Conservation (phyloP, 2,113 vertebrate genomes). For the Esox niger region DNA sequence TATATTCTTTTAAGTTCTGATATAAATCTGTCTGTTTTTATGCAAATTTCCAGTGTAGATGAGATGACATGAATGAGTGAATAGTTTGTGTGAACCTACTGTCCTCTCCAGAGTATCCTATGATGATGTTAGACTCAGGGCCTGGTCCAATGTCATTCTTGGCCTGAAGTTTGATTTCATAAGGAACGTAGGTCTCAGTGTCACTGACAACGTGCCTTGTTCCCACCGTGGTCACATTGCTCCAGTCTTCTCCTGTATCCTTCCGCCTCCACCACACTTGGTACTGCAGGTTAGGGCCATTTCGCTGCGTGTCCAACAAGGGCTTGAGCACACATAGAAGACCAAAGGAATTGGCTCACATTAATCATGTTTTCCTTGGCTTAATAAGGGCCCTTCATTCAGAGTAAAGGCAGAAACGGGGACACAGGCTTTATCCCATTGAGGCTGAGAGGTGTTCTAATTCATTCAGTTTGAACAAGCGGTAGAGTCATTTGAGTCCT, state of each 20-base stretch:
- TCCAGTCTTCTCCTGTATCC: slow-evolving; percentile 80
- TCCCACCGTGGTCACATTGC: slow-evolving; percentile 72
- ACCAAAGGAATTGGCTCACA: too few relatives aligned
- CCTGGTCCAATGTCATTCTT: slow-evolving; percentile 87
- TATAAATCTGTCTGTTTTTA: too few relatives aligned
- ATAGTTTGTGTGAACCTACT: slow-evolving; percentile 74
- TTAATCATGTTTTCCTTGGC: not conserved
- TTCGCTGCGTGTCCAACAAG: slow-evolving; percentile 78
- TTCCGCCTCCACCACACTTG: slow-evolving; percentile 83
- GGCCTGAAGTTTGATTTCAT: slow-evolving; percentile 91
- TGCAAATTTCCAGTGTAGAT: too few relatives aligned
- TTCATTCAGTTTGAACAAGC: too few relatives aligned
- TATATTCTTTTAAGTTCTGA: too few relatives aligned
- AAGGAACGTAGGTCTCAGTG: slow-evolving; percentile 87
- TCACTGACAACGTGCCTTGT: slow-evolving; percentile 77
- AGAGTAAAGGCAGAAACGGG: too few relatives aligned
- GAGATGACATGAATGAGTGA: slow-evolving; percentile 1
- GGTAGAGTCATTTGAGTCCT: too few relatives aligned
- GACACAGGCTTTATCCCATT: too few relatives aligned
- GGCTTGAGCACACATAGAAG: slow-evolving; percentile 32
- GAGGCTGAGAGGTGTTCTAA: too few relatives aligned
- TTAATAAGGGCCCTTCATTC: too few relatives aligned
- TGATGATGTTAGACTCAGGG: slow-evolving; percentile 80
- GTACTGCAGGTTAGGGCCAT: slow-evolving; percentile 87
- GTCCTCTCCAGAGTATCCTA: slow-evolving; percentile 92